Evolutionary conservation across 2,113 vertebrate genomes (phyloP), one percentile per base, ranked within the genome.

Genomic region (Epinephelus lanceolatus): DNA sequence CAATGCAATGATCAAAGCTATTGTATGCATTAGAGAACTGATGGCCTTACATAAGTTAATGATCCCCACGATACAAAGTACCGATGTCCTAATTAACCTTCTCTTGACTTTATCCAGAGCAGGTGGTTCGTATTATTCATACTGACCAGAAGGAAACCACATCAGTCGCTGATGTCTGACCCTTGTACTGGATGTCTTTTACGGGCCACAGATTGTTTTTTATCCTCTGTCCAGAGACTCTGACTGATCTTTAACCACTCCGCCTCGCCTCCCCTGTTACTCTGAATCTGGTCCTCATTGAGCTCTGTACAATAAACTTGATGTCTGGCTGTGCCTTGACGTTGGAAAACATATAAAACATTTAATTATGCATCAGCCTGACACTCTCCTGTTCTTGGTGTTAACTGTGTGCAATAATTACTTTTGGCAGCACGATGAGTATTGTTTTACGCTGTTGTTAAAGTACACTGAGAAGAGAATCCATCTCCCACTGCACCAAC

Each of bases 381-480:
- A 72, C 75, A 80, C 62, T 53, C 47, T 70, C 45, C 40, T 56
- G 33, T 74, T 87, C 49, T 60, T n/a, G 18, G 79, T 84, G 77
- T 89, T 85, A 88, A 86, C 60, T 56, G 33, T 60, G 47, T 52
- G 33, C 60, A 52, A 70, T 85, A 81, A 88, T 85, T 88, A 71
- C 67, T 30, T 76, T 68, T 89, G 88, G 84, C 86, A 72, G 49
- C 0, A 2, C 4, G 25, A 59, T 63, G 49, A 40, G 42, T 75
- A 75, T 88, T 75, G 65, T 78, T 81, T 84, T 55, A 82, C 14
- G 25, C 37, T 33, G 47, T 80, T 72, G 60, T 90, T 57, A 62
- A 74, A 78, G 21, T 52, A 37, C 73, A 47, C 49, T 23, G n/a
- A 45, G 53, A 78, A 79, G 82, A 72, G 18, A 45, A 76, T 81